These are phyloP conservation scores for Vireo altiloquus DNA, from an alignment of 2,113 vertebrate genomes.

Conservation along the genomic window DNA sequence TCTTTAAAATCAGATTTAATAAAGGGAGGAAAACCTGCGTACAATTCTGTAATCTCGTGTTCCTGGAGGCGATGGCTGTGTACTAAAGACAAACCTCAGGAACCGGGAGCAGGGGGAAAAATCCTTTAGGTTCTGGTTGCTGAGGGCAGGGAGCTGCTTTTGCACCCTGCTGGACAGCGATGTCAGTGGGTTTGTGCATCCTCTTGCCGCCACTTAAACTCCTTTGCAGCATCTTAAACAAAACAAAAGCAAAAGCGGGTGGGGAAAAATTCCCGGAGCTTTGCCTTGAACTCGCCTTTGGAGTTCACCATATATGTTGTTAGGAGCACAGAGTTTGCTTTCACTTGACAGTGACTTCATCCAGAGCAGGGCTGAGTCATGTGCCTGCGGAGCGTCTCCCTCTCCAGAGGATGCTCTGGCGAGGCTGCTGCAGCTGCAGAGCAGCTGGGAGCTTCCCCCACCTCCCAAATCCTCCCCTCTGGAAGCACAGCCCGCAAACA, in stretches of 20 bases:
- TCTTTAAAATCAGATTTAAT: neutral
- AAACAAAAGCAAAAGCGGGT: neutral
- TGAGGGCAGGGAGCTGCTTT: neutral
- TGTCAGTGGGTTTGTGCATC: neutral
- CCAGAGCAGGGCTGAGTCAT: slow-evolving; percentile 62
- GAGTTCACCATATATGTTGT: slow-evolving; percentile 35
- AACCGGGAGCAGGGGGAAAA: neutral
- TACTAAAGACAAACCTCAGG: neutral
- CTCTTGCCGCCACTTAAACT: neutral
- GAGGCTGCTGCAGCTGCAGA: neutral
- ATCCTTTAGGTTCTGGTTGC: neutral
- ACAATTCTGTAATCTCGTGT: accelerated
- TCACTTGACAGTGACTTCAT: slow-evolving; percentile 60
- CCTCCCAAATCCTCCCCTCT: neutral
- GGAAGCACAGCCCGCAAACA: neutral
- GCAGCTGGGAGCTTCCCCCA: neutral
- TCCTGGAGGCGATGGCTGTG: neutral
- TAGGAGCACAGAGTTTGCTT: slow-evolving; percentile 29
- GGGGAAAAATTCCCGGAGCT: neutral
- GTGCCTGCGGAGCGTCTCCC: neutral
- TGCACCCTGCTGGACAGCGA: neutral
- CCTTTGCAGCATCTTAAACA: neutral
- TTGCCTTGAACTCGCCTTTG: neutral
- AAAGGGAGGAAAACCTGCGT: neutral
- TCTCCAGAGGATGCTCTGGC: neutral